These are phyloP conservation scores for Corythornis vintsioides DNA, from an alignment of 2,113 vertebrate species.

Conservation along the genomic window DNA sequence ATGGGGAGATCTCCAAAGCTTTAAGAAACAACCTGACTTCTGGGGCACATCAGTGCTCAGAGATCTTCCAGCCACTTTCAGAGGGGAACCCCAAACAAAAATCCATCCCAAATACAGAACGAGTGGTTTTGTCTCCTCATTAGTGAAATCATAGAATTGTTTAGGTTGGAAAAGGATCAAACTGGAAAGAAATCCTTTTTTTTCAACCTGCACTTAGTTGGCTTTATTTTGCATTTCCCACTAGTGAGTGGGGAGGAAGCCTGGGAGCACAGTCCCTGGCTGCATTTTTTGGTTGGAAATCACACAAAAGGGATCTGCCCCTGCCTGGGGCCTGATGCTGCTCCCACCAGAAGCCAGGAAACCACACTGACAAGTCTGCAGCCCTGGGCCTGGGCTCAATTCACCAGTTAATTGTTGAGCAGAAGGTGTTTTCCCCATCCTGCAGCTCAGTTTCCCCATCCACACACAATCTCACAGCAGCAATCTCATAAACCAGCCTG, in stretches of 20 bases:
- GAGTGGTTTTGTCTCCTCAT: rapidly evolving
- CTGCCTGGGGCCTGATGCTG: not conserved
- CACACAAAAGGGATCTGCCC: not conserved
- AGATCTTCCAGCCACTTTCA: rapidly evolving
- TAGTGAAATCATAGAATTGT: too few relatives aligned
- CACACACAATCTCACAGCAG: not conserved
- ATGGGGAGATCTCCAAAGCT: not conserved
- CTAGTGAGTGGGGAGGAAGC: not conserved
- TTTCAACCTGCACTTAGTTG: not conserved
- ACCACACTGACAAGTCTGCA: not conserved
- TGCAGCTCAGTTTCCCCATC: not conserved
- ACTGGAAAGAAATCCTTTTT: not conserved
- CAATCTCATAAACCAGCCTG: rapidly evolving
- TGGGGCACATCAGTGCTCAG: rapidly evolving
- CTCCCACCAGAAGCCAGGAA: not conserved
- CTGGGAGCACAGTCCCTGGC: not conserved
- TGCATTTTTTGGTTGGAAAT: not conserved
- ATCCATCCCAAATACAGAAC: rapidly evolving
- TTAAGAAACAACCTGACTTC: not conserved
- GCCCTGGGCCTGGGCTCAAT: not conserved
- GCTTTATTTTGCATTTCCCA: not conserved
- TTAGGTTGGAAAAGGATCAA: not conserved
- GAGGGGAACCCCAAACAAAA: not conserved
- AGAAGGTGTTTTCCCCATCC: not conserved
- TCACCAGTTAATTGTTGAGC: not conserved